Conservation (phyloP, 2,113 vertebrate species). For the Odocoileus hemionus region DNA sequence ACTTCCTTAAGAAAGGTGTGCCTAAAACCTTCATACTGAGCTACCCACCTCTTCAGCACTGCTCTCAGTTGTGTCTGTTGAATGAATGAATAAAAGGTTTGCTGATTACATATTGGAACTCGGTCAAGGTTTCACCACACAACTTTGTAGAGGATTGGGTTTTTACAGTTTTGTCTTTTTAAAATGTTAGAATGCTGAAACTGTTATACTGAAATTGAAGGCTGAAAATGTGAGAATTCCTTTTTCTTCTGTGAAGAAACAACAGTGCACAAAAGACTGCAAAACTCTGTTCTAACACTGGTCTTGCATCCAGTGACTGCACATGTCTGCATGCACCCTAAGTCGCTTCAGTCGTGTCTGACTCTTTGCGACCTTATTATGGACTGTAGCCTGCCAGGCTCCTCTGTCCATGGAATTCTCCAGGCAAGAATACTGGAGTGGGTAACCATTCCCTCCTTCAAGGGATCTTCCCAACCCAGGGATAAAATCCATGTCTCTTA, state of each 20-base stretch:
- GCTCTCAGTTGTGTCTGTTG: neutral
- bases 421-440: neutral
- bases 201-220: neutral
- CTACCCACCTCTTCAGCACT: neutral
- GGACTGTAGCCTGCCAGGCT: neutral
- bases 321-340: neutral
- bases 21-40: neutral
- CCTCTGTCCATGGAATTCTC: neutral
- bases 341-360: neutral
- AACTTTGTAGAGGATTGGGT: neutral
- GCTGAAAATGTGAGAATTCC: neutral
- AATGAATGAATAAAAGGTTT: slow-evolving; percentile 14
- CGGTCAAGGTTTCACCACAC: neutral
- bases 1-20: neutral
- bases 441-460: neutral
- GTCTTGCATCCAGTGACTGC: neutral
- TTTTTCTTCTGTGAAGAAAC: neutral
- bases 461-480: neutral
- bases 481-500: neutral
- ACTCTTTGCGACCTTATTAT: neutral
- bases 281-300: neutral
- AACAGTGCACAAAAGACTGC: neutral
- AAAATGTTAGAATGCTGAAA: neutral
- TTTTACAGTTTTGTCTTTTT: neutral
- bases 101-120: neutral